Conservation (phyloP, 2,797 vertebrate genomes). For the Hydrolagus colliei region DNA sequence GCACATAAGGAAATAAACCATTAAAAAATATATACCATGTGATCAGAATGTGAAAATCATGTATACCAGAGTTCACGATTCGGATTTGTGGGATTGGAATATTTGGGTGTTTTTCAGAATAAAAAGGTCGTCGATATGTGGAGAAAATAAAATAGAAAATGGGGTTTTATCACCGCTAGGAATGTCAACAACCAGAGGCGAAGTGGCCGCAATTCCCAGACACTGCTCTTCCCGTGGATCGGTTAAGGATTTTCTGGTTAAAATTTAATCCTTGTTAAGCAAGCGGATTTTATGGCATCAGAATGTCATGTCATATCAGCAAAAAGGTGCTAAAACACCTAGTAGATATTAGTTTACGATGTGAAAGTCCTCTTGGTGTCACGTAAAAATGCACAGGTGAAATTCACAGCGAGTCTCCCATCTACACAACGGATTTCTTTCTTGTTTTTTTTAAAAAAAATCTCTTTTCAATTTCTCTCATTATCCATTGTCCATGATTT, state of each 20-base stretch:
- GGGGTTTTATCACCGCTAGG: not conserved
- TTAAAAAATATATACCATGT: no score
- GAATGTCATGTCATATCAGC: not conserved
- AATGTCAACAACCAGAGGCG: not conserved
- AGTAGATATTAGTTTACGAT: not conserved
- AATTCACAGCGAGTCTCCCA: not conserved
- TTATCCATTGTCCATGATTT: no score
- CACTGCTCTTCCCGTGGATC: not conserved
- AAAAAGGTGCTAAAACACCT: not conserved
- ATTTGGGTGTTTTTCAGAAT: not conserved
- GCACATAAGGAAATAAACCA: not conserved
- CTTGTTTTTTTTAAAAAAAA: not conserved
- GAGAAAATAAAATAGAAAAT: not conserved
- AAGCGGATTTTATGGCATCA: slow-evolving; percentile 22
- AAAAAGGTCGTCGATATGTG: not conserved
- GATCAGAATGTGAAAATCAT: no score
- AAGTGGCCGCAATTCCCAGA: not conserved
- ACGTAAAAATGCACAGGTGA: slow-evolving; percentile 1
- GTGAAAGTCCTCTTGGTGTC: not conserved
- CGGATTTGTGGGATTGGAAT: not conserved
- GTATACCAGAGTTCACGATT: not conserved
- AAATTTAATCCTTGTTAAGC: not conserved
- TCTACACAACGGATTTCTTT: not conserved
- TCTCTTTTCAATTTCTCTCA: not conserved
- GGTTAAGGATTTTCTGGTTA: not conserved